Evolutionary conservation across 2,888 invertebrate genomes (phyloP), one percentile per base, ranked within the genome.

Genomic region (Formica aserva): DNA sequence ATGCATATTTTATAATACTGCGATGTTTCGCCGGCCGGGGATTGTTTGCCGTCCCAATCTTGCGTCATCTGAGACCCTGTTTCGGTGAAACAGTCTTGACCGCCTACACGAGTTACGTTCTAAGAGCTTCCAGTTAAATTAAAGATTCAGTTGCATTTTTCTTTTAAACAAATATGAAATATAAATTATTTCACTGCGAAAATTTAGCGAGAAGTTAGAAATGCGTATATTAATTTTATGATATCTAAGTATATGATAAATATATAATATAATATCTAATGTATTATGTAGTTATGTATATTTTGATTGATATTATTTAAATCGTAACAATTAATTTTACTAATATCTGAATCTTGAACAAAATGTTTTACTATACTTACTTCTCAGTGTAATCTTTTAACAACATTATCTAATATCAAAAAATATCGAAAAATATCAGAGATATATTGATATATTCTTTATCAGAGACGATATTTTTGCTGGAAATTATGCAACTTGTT

Each of bases 1-100:
- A 92, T 93, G 91, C 93, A 93, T 93, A 94, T 94, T 94, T 93
- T 93, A 93, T 91, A 89, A 90, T 87, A 88, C 86, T 80, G 86
- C 89, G 84, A 90, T 89, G 86, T 90, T 89, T 89, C 69, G 48
- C 35, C 26, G 45, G 66, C 41, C 41, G 29, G 29, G 15, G 65
- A 18, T 22, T 38, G 67, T 62, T 52, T 60, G 52, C 45, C 65
- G 22, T 52, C 35, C 41, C 18, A 13, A 29, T 35, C 72, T 71
- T 74, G 76, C 75, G 66, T 60, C 41, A 62, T 65, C 38, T 29
- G 69, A 9, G 18, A 38, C 5, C n/a, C 15, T 18, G 15, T 72
- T 80, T n/a, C 45, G 26, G 3, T 22, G 26, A 8, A 18, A 60
- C 41, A 45, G 60, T 18, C 57, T 29, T 71, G 45, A 71, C 71